Evolutionary conservation across 2,113 vertebrate genomes (phyloP), one percentile per base, ranked within the genome.

Genomic region (Dicerorhinus sumatrensis): DNA sequence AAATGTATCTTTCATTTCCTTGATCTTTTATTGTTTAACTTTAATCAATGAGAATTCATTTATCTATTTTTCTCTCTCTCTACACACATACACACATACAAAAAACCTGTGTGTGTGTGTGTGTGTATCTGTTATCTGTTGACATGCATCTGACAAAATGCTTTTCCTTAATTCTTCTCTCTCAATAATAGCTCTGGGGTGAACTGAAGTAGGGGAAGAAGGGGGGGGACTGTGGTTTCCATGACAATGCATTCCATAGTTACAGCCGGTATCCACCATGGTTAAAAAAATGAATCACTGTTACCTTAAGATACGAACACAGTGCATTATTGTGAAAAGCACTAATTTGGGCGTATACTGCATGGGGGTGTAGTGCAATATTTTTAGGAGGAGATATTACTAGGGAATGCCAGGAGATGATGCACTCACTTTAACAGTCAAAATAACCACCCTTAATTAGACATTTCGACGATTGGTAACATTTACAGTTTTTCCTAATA

Each of bases 161-260:
- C 85, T 98, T 97, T 97, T 97, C 97, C 97, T 98, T 98, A 98
- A 98, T 92, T 97, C 87, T 98, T 84, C 70, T 97, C 89, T 98
- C 94, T 94, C 92, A 97, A 95, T 97, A 97, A 98, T 96, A 97
- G 95, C 83, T 70, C 58, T 90, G 96, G 97, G 97, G 97, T 98
- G 98, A 99, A 98, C 96, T 98, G 98, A 98, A 92, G 39, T 6
- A 10, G 67, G 48, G 42, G 29, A 46, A 23, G 95, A 98, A 42
- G 42, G 39, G 42, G 48, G 29, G 16, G 18, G 98, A 98, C 97
- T 86, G 91, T 97, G 94, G 98, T 99, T 98, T 98, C 98, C 98
- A 99, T 99, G 98, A 99, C 98, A 98, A 98, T 98, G 94, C 91
- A 98, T 98, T 98, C 98, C 97, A 96, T 97, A 98, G 98, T 98